phyloP scores from a whole-genome alignment of 2,797 vertebrate species.

The Lacerta agilis region DNA sequence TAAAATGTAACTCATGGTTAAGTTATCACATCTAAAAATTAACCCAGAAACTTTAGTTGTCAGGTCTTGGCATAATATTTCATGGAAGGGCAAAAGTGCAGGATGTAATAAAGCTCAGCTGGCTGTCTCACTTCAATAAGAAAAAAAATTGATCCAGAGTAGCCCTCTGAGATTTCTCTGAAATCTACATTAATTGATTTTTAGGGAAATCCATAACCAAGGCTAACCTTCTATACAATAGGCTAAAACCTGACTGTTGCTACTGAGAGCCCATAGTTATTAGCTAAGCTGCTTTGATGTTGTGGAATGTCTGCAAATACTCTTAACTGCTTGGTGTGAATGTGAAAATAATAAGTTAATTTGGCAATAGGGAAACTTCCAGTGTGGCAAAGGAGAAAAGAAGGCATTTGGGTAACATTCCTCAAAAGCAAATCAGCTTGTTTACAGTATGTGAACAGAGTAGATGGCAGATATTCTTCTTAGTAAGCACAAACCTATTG shows the following conservation, averaged over 20 bases:
- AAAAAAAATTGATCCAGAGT: neutral
- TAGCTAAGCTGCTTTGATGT: neutral
- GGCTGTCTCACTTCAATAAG: constrained; percentile 13
- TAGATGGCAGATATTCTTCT: too few species aligned
- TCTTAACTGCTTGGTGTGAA: neutral
- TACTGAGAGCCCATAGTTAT: neutral
- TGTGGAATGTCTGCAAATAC: neutral
- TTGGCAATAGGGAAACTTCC: neutral
- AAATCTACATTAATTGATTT: constrained; percentile 13
- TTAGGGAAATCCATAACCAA: constrained; percentile 23
- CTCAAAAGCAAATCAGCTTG: neutral
- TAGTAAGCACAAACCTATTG: neutral
- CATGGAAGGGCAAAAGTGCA: neutral
- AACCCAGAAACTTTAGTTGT: neutral
- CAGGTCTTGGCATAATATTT: neutral
- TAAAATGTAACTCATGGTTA: neutral
- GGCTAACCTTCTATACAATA: constrained; percentile 35
- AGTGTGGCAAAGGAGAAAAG: neutral
- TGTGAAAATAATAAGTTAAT: neutral
- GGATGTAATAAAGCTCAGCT: neutral
- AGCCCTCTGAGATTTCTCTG: constrained; percentile 13
- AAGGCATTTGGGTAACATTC: neutral
- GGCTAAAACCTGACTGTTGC: neutral
- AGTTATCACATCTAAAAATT: neutral
- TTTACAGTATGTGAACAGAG: neutral